phyloP scores from a whole-genome alignment of 2,888 invertebrate genomes.

The Rhynchonema sp. region DNA sequence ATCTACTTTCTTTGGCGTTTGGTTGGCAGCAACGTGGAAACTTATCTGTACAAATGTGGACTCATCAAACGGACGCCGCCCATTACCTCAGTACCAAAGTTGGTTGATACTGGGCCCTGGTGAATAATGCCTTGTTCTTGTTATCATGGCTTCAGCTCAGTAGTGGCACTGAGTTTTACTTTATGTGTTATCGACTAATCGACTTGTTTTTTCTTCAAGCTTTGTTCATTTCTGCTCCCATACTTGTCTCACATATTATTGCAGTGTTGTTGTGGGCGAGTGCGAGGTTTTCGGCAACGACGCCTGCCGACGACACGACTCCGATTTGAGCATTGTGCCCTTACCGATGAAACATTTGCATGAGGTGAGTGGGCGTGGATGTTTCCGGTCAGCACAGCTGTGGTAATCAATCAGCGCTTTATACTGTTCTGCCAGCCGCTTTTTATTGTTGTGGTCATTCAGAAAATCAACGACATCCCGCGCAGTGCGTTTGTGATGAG shows the following conservation, averaged over 20 bases:
- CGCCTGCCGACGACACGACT: slow-evolving; percentile 49
- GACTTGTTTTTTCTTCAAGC: too few relatives aligned
- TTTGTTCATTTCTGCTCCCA: too few relatives aligned
- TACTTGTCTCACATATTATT: too few relatives aligned
- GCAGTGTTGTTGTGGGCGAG: slow-evolving; percentile 41
- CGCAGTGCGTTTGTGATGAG: not conserved
- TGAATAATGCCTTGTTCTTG: too few relatives aligned
- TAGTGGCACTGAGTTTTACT: too few relatives aligned
- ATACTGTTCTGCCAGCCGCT: too few relatives aligned
- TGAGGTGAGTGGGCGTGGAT: slow-evolving; percentile 25
- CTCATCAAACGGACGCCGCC: slow-evolving; percentile 57
- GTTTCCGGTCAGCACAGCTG: too few relatives aligned
- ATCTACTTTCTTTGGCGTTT: slow-evolving; percentile 81
- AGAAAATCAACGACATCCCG: not conserved
- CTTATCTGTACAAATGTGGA: slow-evolving; percentile 69
- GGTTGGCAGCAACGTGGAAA: slow-evolving; percentile 75
- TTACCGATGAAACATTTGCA: slow-evolving; percentile 49
- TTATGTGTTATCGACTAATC: too few relatives aligned
- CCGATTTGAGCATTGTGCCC: slow-evolving; percentile 50
- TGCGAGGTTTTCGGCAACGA: slow-evolving; percentile 62
- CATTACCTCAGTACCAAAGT: slow-evolving; percentile 33
- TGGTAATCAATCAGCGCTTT: too few relatives aligned
- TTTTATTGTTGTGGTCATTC: too few relatives aligned
- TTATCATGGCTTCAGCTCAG: too few relatives aligned
- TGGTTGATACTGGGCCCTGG: too few relatives aligned